These are phyloP conservation scores for Aegithalos caudatus DNA, from an alignment of 2,113 vertebrate genomes.

Conservation along the genomic window DNA sequence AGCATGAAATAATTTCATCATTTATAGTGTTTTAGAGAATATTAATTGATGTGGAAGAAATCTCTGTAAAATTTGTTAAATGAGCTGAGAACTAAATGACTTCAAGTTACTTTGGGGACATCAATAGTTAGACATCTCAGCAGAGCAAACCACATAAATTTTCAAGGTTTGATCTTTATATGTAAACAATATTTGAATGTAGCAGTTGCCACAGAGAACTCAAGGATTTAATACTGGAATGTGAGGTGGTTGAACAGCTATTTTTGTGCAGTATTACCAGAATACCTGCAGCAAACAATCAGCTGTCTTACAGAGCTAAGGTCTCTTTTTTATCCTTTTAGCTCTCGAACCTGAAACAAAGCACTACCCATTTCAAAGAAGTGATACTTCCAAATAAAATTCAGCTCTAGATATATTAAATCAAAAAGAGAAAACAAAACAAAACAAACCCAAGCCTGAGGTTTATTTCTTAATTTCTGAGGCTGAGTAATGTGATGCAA, in stretches of 20 bases:
- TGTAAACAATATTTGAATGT: not conserved
- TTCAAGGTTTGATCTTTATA: not conserved
- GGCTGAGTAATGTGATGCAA: not conserved
- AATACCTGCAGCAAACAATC: not conserved
- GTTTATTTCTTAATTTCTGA: not conserved
- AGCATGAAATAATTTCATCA: not conserved
- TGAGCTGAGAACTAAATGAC: not conserved
- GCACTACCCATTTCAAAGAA: not conserved
- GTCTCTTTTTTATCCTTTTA: not conserved
- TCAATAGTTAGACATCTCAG: not conserved
- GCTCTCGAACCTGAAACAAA: not conserved
- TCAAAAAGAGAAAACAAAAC: not conserved
- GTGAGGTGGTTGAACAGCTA: not conserved
- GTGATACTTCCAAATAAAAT: not conserved
- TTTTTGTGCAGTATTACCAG: not conserved
- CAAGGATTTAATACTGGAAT: not conserved
- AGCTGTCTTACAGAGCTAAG: not conserved
- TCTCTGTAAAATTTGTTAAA: not conserved
- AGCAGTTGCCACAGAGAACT: not conserved
- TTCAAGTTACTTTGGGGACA: not conserved
- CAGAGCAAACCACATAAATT: not conserved
- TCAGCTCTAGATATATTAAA: not conserved
- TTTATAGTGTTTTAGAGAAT: not conserved
- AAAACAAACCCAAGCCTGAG: not conserved
- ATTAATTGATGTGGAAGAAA: slow-evolving; percentile 14